phyloP scores from a whole-genome alignment of 2,113 vertebrate species.

The Salminus brasiliensis region DNA sequence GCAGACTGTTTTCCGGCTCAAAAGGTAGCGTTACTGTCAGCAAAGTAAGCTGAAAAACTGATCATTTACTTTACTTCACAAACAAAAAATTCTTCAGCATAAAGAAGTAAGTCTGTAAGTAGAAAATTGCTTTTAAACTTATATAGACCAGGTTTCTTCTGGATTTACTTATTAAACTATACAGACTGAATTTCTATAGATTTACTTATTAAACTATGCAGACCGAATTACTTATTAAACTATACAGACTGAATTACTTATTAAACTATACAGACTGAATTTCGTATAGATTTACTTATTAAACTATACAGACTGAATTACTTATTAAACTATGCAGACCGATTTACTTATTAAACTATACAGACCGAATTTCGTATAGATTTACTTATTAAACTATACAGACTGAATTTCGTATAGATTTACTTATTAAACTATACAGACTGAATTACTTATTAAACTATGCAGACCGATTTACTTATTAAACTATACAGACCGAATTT shows the following conservation, averaged over 20 bases:
- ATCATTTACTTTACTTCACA: background rate
- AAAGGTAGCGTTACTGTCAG: background rate
- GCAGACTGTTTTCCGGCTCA: background rate
- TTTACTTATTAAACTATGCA: too few relatives aligned
- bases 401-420: too few relatives aligned
- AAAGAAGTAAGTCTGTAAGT: too few relatives aligned
- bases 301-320: background rate
- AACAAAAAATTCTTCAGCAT: too few relatives aligned
- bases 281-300: too few relatives aligned
- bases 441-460: background rate
- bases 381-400: too few relatives aligned
- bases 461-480: background rate
- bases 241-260: background rate
- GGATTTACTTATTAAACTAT: background rate
- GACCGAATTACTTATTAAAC: too few relatives aligned
- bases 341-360: background rate
- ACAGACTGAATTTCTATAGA: background rate
- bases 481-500: too few relatives aligned
- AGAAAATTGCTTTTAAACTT: too few relatives aligned
- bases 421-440: background rate
- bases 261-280: too few relatives aligned
- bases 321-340: background rate
- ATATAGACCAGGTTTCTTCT: background rate
- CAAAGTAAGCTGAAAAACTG: background rate
- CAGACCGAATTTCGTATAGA: too few relatives aligned